These are phyloP conservation scores for Oryzias javanicus DNA, from an alignment of 2,113 vertebrate genomes.

Conservation along the genomic window DNA sequence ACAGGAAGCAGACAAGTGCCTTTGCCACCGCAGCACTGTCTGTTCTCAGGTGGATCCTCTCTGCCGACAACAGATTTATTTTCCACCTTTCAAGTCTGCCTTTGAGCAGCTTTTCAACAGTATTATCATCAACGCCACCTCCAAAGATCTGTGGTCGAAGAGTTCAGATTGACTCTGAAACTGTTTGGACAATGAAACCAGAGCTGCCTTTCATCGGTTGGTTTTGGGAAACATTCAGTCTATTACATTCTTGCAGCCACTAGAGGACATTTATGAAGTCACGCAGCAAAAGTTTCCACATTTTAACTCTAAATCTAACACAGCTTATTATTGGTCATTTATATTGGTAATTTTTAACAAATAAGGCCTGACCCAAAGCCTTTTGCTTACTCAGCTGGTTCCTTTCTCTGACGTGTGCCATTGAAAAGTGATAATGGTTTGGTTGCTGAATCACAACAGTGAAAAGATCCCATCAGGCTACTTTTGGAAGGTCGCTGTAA, in stretches of 20 bases:
- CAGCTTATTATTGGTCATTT: slow-evolving; percentile 16
- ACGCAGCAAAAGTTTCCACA: slow-evolving; percentile 33
- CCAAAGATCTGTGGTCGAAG: slow-evolving; percentile 12
- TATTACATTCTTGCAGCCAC: slow-evolving; percentile 37
- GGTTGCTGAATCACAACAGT: slow-evolving; percentile 5
- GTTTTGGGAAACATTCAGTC: slow-evolving; percentile 24
- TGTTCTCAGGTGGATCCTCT: slow-evolving; percentile 40
- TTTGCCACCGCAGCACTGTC: slow-evolving; percentile 34
- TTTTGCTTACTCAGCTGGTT: too few species aligned
- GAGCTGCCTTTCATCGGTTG: slow-evolving; percentile 29
- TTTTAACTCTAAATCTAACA: slow-evolving; percentile 30
- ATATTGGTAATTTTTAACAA: too few species aligned
- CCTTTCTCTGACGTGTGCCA: too few species aligned
- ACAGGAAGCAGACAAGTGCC: slow-evolving; percentile 70
- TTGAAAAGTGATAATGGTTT: too few species aligned
- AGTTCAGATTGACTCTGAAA: slow-evolving; percentile 27
- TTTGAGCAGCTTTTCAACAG: slow-evolving; percentile 30
- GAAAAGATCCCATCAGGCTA: slow-evolving; percentile 51
- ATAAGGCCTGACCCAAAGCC: too few species aligned
- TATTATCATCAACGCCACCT: slow-evolving; percentile 12
- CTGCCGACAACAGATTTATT: slow-evolving; percentile 30
- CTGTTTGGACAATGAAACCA: slow-evolving; percentile 41
- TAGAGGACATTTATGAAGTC: slow-evolving; percentile 35
- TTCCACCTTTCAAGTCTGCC: slow-evolving; percentile 27
- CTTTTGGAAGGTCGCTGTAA: slow-evolving; percentile 62